Percentiles rank a stretch among this genome's conserved stretches.
These are phyloP conservation scores for Mormyrops boulengeri DNA, from an alignment of 2,797 vertebrate species.

Conservation along the genomic window DNA sequence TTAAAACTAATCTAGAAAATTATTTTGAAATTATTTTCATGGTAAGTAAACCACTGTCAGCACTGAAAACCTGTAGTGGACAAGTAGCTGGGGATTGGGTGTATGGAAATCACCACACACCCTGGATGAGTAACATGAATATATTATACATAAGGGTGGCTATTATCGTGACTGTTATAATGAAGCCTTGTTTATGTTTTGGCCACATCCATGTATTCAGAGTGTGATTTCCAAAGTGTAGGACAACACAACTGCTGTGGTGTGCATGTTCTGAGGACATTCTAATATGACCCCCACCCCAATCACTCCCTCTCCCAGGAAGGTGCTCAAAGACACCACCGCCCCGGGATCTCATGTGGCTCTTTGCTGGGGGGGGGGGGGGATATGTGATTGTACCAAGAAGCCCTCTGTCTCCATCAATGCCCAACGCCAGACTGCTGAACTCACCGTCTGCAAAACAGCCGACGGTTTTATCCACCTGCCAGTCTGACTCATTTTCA, in stretches of 20 bases:
- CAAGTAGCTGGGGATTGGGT: background rate
- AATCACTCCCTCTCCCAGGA: background rate
- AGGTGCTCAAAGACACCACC: background rate
- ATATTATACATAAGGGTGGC: background rate
- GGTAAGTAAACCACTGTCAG: background rate
- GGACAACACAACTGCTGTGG: background rate
- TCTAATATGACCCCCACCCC: background rate
- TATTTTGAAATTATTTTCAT: background rate
- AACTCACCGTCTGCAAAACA: background rate
- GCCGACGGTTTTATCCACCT: background rate
- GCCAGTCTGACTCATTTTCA: background rate
- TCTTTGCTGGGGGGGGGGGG: background rate
- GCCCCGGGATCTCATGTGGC: background rate
- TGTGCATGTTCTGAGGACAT: background rate
- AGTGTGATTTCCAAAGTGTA: background rate
- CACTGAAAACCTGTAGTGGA: background rate
- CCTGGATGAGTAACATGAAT: background rate
- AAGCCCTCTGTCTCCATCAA: background rate
- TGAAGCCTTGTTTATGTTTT: background rate
- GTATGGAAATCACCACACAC: background rate
- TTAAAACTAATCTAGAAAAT: background rate
- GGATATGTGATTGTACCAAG: background rate
- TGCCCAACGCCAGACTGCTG: background rate
- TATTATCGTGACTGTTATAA: background rate
- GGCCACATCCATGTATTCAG: background rate